phyloP scores from a whole-genome alignment of 2,113 vertebrate species.

The Coptodon rendalli region DNA sequence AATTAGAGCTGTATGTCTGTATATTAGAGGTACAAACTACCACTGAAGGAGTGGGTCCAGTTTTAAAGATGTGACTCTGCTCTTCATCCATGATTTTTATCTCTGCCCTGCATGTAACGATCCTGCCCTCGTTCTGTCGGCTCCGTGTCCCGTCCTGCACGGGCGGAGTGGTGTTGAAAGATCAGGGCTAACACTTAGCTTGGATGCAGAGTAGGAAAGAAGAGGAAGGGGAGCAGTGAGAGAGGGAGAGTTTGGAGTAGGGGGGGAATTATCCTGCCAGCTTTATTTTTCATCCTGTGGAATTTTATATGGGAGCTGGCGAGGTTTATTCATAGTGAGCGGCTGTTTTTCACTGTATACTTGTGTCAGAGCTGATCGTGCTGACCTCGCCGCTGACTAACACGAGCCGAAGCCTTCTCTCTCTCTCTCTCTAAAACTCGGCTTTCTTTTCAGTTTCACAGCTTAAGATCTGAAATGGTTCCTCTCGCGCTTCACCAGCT shows the following conservation, averaged over 20 bases:
- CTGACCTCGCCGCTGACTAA: background rate
- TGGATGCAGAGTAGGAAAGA: background rate
- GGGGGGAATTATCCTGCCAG: constrained; percentile 1
- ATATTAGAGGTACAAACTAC: background rate
- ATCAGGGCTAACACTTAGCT: constrained; percentile 23
- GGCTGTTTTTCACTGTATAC: background rate
- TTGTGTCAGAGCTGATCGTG: background rate
- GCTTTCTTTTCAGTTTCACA: background rate
- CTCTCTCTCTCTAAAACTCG: background rate
- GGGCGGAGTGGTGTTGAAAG: constrained; percentile 44
- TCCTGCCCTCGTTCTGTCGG: constrained; percentile 57
- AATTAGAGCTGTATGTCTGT: background rate
- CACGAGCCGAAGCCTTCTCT: background rate
- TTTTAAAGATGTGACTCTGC: background rate
- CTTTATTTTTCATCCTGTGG: constrained; percentile 18
- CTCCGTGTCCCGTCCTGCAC: constrained; percentile 18
- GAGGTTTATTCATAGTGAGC: background rate
- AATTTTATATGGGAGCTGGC: background rate
- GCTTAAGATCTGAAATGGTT: background rate
- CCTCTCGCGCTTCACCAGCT: constrained; percentile 29
- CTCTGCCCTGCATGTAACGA: background rate
- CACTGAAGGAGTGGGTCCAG: background rate
- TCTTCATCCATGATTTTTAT: background rate
- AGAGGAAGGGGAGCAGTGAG: background rate
- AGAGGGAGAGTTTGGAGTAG: background rate